Percentiles rank a stretch among this genome's conserved stretches.
phyloP scores from a whole-genome alignment of 2,797 vertebrate species.

The Chanos chanos region DNA sequence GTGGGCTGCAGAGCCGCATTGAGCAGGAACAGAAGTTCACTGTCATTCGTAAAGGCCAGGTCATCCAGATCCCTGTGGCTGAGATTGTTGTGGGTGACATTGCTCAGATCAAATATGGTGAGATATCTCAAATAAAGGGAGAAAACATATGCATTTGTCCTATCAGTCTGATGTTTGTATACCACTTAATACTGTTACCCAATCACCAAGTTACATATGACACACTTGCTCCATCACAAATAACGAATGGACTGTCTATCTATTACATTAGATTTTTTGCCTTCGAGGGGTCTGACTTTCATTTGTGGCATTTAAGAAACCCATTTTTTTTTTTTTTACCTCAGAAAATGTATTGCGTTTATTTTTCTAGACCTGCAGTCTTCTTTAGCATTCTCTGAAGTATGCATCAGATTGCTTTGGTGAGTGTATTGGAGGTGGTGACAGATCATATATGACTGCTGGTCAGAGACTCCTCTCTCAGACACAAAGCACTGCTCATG shows the following conservation, averaged over 20 bases:
- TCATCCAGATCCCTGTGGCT: constrained; percentile 94
- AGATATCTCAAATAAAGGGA: constrained; percentile 40
- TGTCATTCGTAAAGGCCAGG: constrained; percentile 92
- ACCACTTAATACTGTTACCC: no score
- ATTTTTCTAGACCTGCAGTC: neutral
- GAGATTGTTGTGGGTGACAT: constrained; percentile 96
- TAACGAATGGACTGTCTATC: no score
- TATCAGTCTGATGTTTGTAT: no score
- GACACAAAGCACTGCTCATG: constrained; percentile 33
- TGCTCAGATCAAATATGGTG: constrained; percentile 97
- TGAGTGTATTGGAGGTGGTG: constrained; percentile 14
- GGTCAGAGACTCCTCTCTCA: constrained; percentile 22
- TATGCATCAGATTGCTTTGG: neutral
- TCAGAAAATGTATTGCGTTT: no score
- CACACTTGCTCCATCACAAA: no score
- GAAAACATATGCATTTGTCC: neutral
- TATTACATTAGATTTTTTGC: no score
- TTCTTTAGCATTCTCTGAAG: constrained; percentile 1
- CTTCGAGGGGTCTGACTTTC: no score
- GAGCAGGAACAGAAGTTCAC: constrained; percentile 97
- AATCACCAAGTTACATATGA: no score
- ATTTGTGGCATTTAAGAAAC: no score
- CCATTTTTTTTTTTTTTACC: no score
- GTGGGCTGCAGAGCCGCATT: constrained; percentile 93
- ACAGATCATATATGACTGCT: constrained; percentile 22